Percentiles rank a stretch among this genome's conserved stretches.
phyloP scores from a whole-genome alignment of 2,797 vertebrate species.

The Anabacerthia variegaticeps region DNA sequence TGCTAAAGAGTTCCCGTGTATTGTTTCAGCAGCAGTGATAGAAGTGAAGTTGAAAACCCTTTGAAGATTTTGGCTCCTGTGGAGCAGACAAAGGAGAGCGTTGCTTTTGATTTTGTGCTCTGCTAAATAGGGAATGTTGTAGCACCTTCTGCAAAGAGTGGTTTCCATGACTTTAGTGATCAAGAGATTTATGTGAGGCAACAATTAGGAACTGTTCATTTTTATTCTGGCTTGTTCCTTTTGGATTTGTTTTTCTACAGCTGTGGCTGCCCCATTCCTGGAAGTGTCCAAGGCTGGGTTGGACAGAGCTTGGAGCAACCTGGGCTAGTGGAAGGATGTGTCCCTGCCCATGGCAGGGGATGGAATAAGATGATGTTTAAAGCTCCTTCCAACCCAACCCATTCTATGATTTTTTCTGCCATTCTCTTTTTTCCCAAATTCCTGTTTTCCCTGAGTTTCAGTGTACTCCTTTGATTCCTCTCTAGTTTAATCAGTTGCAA shows the following conservation, averaged over 20 bases:
- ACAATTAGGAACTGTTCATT: background rate
- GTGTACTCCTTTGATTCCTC: background rate
- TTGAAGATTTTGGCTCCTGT: background rate
- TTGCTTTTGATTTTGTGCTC: background rate
- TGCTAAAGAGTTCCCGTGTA: background rate
- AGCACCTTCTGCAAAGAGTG: background rate
- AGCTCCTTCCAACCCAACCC: background rate
- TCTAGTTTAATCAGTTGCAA: background rate
- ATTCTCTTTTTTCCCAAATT: background rate
- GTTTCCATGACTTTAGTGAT: background rate
- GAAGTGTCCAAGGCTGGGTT: fast-evolving
- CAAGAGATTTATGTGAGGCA: background rate
- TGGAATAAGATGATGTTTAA: background rate
- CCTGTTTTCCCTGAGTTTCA: background rate
- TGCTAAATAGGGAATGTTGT: background rate
- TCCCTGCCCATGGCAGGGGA: background rate
- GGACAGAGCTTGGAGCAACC: fast-evolving
- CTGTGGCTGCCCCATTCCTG: background rate
- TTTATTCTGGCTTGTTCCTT: background rate
- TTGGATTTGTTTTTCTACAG: background rate
- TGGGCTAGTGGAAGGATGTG: fast-evolving
- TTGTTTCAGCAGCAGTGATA: background rate
- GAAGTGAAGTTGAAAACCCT: background rate
- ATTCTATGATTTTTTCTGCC: background rate
- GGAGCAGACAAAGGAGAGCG: background rate